phyloP scores from a whole-genome alignment of 2,797 vertebrate species.

The Halcyon leucocephala region DNA sequence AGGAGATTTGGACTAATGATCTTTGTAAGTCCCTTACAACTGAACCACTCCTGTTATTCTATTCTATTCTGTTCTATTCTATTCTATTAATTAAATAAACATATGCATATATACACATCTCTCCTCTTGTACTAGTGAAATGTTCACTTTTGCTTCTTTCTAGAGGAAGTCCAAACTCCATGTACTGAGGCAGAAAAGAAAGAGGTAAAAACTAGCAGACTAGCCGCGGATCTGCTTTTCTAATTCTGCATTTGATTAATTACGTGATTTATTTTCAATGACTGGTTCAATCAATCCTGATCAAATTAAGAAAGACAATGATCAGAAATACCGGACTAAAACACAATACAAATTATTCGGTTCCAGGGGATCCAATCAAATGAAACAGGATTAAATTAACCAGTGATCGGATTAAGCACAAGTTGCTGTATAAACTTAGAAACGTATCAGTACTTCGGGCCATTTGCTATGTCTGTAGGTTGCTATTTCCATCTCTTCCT shows the following conservation, averaged over 20 bases:
- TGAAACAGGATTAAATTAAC: slow-evolving; percentile 78
- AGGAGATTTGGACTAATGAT: neutral
- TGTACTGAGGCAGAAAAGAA: neutral
- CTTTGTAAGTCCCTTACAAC: neutral
- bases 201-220: neutral
- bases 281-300: slow-evolving; percentile 61
- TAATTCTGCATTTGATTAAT: slow-evolving; percentile 68
- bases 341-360: slow-evolving; percentile 75
- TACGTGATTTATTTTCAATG: slow-evolving; percentile 60
- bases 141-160: neutral
- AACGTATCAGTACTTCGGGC: neutral
- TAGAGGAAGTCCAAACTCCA: neutral
- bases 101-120: neutral
- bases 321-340: slow-evolving; percentile 74
- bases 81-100: neutral
- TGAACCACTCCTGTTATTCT: neutral
- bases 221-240: neutral
- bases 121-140: neutral
- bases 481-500: neutral
- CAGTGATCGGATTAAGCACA: slow-evolving; percentile 75
- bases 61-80: neutral
- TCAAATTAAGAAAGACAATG: slow-evolving; percentile 78
- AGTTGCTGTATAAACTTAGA: slow-evolving; percentile 50
- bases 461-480: neutral
- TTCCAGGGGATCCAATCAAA: slow-evolving; percentile 77